These are phyloP conservation scores for Stomatorhinus walkeri DNA, from an alignment of 2,797 vertebrate genomes.

Conservation along the genomic window DNA sequence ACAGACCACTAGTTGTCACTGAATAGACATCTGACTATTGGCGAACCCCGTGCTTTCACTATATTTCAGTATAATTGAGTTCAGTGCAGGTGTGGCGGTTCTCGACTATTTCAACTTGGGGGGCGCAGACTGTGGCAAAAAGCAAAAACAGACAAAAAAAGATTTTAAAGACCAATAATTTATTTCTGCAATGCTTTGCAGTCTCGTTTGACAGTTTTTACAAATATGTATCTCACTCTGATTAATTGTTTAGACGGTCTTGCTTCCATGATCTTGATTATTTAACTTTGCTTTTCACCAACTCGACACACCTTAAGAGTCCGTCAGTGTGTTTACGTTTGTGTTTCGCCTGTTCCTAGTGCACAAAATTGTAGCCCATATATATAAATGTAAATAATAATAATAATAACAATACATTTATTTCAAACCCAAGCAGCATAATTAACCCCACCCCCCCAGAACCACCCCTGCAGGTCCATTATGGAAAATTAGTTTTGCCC, in stretches of 20 bases:
- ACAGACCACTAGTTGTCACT: background rate
- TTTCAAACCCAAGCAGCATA: background rate
- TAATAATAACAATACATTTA: background rate
- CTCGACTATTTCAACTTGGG: no score
- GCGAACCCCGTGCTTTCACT: background rate
- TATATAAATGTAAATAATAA: background rate
- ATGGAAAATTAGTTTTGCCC: background rate
- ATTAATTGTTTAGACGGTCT: background rate
- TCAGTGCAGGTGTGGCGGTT: background rate
- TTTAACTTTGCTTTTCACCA: background rate
- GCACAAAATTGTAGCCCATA: background rate
- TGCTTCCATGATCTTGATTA: background rate
- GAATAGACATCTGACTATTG: background rate
- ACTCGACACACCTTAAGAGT: background rate
- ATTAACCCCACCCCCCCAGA: background rate
- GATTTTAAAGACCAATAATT: background rate
- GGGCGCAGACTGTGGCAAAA: background rate
- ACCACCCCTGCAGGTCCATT: background rate
- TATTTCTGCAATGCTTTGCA: background rate
- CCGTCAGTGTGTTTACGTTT: background rate
- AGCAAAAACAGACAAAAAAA: background rate
- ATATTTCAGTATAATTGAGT: background rate
- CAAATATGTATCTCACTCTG: background rate
- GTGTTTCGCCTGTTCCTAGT: background rate
- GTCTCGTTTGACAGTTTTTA: no score